Base-by-base conservation (phyloP, 2,113 vertebrate species). In the Coptodon bakossiorum region DNA sequence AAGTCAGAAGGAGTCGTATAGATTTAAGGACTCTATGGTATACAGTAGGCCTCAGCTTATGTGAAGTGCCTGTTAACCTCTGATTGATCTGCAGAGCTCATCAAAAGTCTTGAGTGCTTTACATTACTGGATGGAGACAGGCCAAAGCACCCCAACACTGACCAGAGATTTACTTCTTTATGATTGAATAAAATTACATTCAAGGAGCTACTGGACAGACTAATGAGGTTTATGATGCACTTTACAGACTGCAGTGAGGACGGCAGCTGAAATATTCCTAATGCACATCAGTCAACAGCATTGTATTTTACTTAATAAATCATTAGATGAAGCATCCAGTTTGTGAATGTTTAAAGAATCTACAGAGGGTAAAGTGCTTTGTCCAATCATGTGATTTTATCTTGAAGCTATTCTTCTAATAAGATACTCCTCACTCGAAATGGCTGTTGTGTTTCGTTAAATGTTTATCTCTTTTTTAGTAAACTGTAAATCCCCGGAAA, bases 41-140 rank as follows among this genome's bases (percentile, higher is more conserved):
- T 86, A 88, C 85, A 92, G 88, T 84, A 87, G 86, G 82, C 90
- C 87, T 90, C 56, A 82, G 71, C 54, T 73, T 38, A 89, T 63
- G 29, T 89, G 93, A 90, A 92, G 83, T 89, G 90, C 86, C 88
- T 85, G 93, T 95, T 95, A 94, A 93, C 93, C 89, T 91, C 81
- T 56, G 48, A 95, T 94, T 82, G 87, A 95, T 95, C 84, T 66
- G 78, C 91, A 88, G 59, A 93, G 91, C 89, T 94, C 91, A 93
- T 96, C 93, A 94, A 91, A 93, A 87, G 90, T 88, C 90, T 80
- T 89, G 86, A 90, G 89, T 87, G 89, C 85, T 94, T 91, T 87
- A 89, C 89, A 93, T 93, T 89, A 93, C 89, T 89, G 86, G 86
- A 90, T 79, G 61, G 80, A 86, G 82, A 90, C 85, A 66, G 80